These are phyloP conservation scores for Peromyscus eremicus DNA, from an alignment of 2,797 vertebrate genomes.

Conservation along the genomic window DNA sequence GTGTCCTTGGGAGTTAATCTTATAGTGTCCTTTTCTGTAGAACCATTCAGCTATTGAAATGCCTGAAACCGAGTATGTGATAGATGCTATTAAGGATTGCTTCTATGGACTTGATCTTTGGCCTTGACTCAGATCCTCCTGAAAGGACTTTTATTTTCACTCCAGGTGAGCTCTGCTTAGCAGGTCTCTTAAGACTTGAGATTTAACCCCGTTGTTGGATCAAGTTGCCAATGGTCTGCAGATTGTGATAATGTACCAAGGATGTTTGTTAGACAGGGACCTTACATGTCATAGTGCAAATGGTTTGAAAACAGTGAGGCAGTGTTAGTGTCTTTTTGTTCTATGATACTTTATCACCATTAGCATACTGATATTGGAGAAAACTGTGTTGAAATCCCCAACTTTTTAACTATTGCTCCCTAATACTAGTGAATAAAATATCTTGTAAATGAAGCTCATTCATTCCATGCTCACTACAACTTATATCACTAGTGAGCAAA, in stretches of 20 bases:
- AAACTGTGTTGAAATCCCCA: background rate
- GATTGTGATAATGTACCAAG: background rate
- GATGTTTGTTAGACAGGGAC: background rate
- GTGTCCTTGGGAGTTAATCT: background rate
- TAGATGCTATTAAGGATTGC: background rate
- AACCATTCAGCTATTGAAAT: conserved; percentile 49
- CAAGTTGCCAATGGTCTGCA: background rate
- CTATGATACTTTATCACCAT: background rate
- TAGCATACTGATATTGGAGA: conserved; percentile 39
- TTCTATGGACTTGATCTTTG: conserved; percentile 25
- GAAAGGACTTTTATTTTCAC: conserved; percentile 55
- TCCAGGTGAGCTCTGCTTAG: background rate
- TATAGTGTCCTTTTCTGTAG: background rate
- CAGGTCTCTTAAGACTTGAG: background rate
- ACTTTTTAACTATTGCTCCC: conserved; percentile 26
- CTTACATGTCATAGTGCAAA: background rate
- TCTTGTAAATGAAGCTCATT: conserved; percentile 45
- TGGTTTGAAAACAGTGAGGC: background rate
- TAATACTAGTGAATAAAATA: conserved; percentile 23
- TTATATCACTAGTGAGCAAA: background rate
- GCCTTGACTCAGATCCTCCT: background rate
- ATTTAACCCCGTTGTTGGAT: conserved; percentile 5
- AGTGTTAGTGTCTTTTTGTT: background rate
- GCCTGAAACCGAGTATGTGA: background rate
- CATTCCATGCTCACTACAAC: background rate